Conservation (phyloP, 2,113 vertebrate species). For the Terrapene triunguis region DNA sequence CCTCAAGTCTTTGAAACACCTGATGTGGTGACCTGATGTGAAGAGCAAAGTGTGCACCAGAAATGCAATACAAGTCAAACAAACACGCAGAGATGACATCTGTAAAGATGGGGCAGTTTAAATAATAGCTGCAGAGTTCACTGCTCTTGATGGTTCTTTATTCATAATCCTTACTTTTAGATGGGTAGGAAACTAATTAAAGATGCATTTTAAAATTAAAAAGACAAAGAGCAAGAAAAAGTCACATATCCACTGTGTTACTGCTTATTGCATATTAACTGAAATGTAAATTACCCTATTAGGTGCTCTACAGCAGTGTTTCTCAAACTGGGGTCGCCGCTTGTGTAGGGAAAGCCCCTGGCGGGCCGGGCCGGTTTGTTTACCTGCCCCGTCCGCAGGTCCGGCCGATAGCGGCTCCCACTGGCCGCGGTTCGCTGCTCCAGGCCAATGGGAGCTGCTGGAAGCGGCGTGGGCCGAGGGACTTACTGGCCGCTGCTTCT, state of each 20-base stretch:
- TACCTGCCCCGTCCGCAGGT: no score
- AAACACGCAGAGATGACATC: not conserved
- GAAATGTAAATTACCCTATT: conserved; percentile 5
- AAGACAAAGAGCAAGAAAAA: conserved; percentile 34
- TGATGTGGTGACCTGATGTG: not conserved
- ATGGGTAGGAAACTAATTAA: conserved; percentile 5
- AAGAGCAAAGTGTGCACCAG: not conserved
- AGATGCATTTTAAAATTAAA: conserved; percentile 38
- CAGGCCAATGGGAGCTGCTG: no score
- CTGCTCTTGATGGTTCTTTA: conserved; percentile 22
- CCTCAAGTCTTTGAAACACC: not conserved
- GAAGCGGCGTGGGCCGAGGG: no score
- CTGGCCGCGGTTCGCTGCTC: no score
- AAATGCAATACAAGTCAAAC: conserved; percentile 12
- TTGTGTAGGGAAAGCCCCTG: no score
- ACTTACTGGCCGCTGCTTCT: no score
- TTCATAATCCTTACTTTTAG: conserved; percentile 25
- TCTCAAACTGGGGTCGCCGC: no score
- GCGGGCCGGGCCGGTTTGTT: no score
- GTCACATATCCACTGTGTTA: conserved; percentile 8
- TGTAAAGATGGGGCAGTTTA: not conserved
- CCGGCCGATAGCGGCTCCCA: no score
- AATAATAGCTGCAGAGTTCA: conserved; percentile 23
- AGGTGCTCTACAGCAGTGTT: not conserved
- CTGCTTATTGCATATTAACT: conserved; percentile 23